Evolutionary conservation across 2,888 invertebrate species (phyloP).

Genomic region (Cecidostiba fungosa): DNA sequence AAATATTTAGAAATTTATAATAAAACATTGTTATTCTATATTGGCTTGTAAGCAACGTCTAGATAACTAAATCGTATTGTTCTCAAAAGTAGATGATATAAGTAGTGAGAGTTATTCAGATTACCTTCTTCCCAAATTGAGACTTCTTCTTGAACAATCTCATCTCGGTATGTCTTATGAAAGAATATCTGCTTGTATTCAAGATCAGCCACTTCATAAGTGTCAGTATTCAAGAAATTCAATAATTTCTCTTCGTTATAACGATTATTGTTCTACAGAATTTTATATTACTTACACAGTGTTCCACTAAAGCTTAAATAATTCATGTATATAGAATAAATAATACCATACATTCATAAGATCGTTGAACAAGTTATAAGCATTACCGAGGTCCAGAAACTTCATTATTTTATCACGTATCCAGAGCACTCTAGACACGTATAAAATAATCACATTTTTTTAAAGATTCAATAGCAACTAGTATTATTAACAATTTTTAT

Average conservation of each 20-base stretch:
- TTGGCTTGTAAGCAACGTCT: background rate
- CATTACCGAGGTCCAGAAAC: conserved; percentile 81
- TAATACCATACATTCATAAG: conserved; percentile 73
- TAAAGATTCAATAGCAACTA: background rate
- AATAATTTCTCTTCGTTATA: conserved; percentile 82
- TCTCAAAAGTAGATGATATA: no score
- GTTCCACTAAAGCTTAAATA: background rate
- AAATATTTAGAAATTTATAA: conserved; percentile 2
- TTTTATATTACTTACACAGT: conserved; percentile 16
- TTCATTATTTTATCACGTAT: conserved; percentile 84
- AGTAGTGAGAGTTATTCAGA: conserved; percentile 64
- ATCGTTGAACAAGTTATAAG: conserved; percentile 73
- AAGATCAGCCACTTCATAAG: conserved; percentile 79
- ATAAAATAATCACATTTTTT: background rate
- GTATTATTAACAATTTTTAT: background rate
- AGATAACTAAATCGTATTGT: background rate
- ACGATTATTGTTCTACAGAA: conserved; percentile 78
- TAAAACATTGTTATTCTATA: background rate
- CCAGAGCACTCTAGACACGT: conserved; percentile 83
- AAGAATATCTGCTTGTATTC: conserved; percentile 85
- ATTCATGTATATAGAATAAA: background rate
- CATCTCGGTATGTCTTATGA: conserved; percentile 87
- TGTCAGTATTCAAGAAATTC: conserved; percentile 82
- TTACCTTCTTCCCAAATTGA: conserved; percentile 88
- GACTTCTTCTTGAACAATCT: conserved; percentile 88